phyloP scores from a whole-genome alignment of 2,113 vertebrate genomes.

The Campylomormyrus tamandua region DNA sequence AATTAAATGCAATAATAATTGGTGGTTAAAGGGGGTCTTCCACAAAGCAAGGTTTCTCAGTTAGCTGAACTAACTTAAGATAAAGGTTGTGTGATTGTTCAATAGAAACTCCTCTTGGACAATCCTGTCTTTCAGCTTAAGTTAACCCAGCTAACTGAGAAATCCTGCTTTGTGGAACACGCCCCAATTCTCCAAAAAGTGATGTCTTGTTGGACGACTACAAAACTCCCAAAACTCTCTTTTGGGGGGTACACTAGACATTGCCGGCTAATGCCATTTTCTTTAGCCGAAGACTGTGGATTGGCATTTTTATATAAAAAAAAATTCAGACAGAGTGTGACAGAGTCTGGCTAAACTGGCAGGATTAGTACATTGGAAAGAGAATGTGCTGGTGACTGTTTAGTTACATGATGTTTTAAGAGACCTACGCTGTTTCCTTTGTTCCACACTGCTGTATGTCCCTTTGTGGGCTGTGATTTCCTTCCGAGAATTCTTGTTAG shows the following conservation, averaged over 20 bases:
- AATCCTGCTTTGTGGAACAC: too few relatives aligned
- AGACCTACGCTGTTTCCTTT: neutral
- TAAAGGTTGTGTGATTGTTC: too few relatives aligned
- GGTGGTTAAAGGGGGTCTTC: neutral
- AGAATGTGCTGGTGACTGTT: neutral
- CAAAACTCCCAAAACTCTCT: neutral
- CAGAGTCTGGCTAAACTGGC: neutral
- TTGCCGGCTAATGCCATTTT: neutral
- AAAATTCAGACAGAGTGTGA: neutral
- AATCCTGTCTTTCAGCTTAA: too few relatives aligned
- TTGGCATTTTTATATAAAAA: neutral
- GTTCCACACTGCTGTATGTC: neutral
- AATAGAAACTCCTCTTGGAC: too few relatives aligned
- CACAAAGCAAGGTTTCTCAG: too few relatives aligned
- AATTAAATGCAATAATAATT: neutral
- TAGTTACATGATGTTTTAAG: neutral
- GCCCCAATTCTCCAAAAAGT: neutral
- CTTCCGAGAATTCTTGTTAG: neutral
- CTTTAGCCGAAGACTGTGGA: neutral
- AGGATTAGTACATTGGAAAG: neutral
- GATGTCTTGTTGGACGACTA: neutral
- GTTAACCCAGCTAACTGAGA: too few relatives aligned
- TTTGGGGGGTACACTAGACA: neutral
- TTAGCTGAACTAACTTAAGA: too few relatives aligned
- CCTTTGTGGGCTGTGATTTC: neutral